Percentiles rank a stretch among this genome's conserved stretches.
Conservation (phyloP, 2,888 invertebrate species). For the Nemotelus pantherinus region DNA sequence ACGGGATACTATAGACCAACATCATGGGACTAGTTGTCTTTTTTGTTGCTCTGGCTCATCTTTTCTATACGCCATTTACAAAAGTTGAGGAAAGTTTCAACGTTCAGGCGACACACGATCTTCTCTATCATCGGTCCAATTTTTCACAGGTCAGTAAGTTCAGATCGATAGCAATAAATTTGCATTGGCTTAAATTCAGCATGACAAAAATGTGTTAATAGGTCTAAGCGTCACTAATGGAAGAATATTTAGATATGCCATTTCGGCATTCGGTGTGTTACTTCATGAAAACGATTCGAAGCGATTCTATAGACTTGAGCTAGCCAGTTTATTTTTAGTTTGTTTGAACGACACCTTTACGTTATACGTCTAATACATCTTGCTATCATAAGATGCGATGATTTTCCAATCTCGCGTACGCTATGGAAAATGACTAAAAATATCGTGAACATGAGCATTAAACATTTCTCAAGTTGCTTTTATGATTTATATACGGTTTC, state of each 20-base stretch:
- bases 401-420: slow-evolving; percentile 19
- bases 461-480: slow-evolving; percentile 21
- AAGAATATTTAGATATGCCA: slow-evolving; percentile 8
- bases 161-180: not conserved
- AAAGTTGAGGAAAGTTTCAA: slow-evolving; percentile 99
- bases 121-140: slow-evolving; percentile 87
- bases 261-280: not conserved
- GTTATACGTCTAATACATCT: not conserved
- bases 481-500: slow-evolving; percentile 12
- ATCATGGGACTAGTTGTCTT: slow-evolving; percentile 79
- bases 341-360: slow-evolving; percentile 20
- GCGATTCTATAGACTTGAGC: slow-evolving; percentile 1
- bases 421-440: slow-evolving; percentile 27
- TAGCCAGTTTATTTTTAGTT: slow-evolving; percentile 18
- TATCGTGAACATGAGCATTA: slow-evolving; percentile 16
- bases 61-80: slow-evolving; percentile 91
- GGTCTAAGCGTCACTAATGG: too few species aligned
- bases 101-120: slow-evolving; percentile 97
- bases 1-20: not conserved
- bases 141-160: slow-evolving; percentile 76
- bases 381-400: slow-evolving; percentile 28
- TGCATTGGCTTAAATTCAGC: not conserved
- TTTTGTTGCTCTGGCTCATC: slow-evolving; percentile 79
- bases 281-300: not conserved
- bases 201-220: not conserved